Evolutionary conservation across 2,113 vertebrate genomes (phyloP).

Genomic region (Grantiella picta): DNA sequence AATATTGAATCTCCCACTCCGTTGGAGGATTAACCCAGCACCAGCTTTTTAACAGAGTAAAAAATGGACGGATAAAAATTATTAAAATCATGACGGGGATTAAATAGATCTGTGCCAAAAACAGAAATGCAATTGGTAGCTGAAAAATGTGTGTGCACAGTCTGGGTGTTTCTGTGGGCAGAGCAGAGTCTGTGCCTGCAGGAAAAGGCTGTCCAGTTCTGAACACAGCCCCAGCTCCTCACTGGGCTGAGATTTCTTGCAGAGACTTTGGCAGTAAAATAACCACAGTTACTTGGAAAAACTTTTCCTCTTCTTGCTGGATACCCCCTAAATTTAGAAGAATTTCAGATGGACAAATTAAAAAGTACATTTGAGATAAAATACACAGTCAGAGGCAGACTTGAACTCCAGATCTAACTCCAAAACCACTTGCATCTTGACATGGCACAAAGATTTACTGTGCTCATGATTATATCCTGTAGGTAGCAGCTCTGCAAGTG

Average conservation of each 20-base stretch:
- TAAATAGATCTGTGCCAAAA: background rate
- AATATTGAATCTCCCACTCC: background rate
- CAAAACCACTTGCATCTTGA: constrained; percentile 8
- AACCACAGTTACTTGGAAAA: background rate
- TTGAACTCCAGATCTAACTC: constrained; percentile 8
- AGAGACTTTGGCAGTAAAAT: background rate
- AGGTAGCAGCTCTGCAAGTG: constrained; percentile 25
- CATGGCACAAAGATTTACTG: background rate
- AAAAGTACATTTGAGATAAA: constrained; percentile 36
- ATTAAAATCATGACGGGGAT: accelerated
- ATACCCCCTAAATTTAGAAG: background rate
- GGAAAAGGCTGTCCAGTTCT: background rate
- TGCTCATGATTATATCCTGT: background rate
- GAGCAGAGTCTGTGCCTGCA: background rate
- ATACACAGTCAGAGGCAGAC: background rate
- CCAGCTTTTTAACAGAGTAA: background rate
- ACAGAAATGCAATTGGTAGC: background rate
- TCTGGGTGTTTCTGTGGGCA: background rate
- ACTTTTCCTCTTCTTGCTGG: background rate
- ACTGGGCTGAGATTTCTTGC: background rate
- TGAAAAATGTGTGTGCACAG: accelerated
- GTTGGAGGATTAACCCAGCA: accelerated
- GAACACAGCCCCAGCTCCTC: background rate
- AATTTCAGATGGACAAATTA: constrained; percentile 34
- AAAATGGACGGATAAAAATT: background rate